These are phyloP conservation scores for Rostratula benghalensis DNA, from an alignment of 2,113 vertebrate genomes.

Conservation along the genomic window DNA sequence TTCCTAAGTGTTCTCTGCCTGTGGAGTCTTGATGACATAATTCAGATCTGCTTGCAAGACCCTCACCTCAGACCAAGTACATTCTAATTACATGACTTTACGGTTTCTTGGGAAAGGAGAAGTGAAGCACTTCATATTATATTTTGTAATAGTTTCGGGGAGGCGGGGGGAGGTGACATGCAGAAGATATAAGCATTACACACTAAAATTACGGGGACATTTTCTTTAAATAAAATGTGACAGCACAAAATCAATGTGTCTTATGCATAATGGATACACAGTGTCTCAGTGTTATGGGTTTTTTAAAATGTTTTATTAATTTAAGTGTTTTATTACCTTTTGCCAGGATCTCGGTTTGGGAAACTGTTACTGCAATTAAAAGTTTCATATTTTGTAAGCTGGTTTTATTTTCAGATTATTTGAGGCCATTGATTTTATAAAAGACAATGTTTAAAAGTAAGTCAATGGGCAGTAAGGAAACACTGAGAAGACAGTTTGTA, in stretches of 20 bases:
- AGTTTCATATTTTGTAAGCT: not conserved
- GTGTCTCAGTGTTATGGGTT: not conserved
- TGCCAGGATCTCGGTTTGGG: not conserved
- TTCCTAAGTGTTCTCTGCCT: conserved; percentile 54
- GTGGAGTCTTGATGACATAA: conserved; percentile 69
- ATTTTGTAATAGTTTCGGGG: not conserved
- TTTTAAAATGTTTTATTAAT: not conserved
- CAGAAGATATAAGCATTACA: conserved; percentile 21
- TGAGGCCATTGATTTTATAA: not conserved
- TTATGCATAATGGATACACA: conserved; percentile 16
- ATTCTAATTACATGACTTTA: conserved; percentile 59
- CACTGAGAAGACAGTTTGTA: not conserved
- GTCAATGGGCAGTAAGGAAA: not conserved
- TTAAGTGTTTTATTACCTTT: not conserved
- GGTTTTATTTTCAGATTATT: not conserved
- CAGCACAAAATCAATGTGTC: conserved; percentile 39
- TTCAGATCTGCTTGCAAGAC: conserved; percentile 68
- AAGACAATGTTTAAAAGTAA: not conserved
- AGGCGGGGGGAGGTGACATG: not conserved
- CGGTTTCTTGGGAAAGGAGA: conserved; percentile 34
- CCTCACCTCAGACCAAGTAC: conserved; percentile 71
- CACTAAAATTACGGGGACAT: not conserved
- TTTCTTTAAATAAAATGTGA: conserved; percentile 55
- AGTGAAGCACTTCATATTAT: conserved; percentile 33
- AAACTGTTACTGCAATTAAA: conserved; percentile 18